Percentiles rank a stretch among this genome's conserved stretches.
Conservation (phyloP, 2,888 invertebrate genomes). For the Ochropleura leucogaster region DNA sequence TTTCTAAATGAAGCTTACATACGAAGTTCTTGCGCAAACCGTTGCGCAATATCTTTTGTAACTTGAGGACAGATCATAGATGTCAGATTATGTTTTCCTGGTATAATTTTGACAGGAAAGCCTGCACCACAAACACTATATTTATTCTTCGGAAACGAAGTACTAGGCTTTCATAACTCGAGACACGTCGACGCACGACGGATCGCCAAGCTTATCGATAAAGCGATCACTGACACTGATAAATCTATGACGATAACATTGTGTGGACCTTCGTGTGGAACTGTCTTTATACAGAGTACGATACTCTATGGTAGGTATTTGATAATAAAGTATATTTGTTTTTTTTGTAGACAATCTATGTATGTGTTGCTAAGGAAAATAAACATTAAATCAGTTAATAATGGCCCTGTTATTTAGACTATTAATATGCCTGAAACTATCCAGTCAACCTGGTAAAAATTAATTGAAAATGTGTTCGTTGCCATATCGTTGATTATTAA, state of each 20-base stretch:
- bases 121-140: background rate
- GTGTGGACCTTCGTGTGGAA: constrained; percentile 26
- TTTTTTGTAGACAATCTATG: background rate
- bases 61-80: background rate
- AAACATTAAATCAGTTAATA: background rate
- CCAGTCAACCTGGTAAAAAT: background rate
- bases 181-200: constrained; percentile 56
- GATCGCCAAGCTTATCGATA: constrained; percentile 70
- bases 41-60: background rate
- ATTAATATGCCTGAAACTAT: background rate
- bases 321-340: constrained; percentile 1
- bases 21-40: background rate
- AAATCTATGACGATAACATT: constrained; percentile 69
- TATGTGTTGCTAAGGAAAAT: background rate
- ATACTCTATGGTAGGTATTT: background rate
- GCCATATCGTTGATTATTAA: background rate
- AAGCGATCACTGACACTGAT: constrained; percentile 70
- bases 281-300: constrained; percentile 29
- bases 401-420: background rate
- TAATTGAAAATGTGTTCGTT: background rate
- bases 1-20: background rate
- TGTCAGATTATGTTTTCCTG: background rate
- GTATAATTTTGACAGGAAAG: background rate
- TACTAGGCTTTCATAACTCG: constrained; percentile 49
- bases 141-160: constrained; percentile 18